phyloP scores from a whole-genome alignment of 2,888 invertebrate species.

The Ochropleura leucogaster region DNA sequence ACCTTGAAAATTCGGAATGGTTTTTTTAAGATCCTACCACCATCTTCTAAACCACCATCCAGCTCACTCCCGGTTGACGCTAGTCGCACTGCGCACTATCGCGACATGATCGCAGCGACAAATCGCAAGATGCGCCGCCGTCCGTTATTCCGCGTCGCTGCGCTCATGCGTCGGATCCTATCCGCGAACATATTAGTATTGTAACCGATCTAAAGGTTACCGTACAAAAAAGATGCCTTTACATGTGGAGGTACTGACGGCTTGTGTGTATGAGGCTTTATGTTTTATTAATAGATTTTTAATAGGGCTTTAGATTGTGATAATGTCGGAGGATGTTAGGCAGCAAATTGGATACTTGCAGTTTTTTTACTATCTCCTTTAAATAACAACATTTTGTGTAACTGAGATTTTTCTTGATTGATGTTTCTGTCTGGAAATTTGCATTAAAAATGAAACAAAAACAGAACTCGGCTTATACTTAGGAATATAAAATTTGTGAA shows the following conservation, averaged over 20 bases:
- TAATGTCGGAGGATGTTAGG: slow-evolving; percentile 9
- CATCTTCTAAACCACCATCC: slow-evolving; percentile 61
- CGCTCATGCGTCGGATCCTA: slow-evolving; percentile 69
- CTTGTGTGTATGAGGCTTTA: slow-evolving; percentile 48
- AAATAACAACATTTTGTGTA: background rate
- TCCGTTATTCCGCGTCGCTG: slow-evolving; percentile 76
- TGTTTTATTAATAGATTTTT: slow-evolving; percentile 46
- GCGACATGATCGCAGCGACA: slow-evolving; percentile 80
- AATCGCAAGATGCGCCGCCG: slow-evolving; percentile 77
- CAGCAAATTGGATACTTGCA: background rate
- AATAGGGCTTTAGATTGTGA: slow-evolving; percentile 24
- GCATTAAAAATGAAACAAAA: background rate
- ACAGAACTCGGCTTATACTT: background rate
- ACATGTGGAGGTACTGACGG: slow-evolving; percentile 56
- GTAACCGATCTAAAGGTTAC: slow-evolving; percentile 70
- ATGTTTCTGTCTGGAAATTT: background rate
- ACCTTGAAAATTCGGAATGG: too few relatives aligned
- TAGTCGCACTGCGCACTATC: slow-evolving; percentile 74
- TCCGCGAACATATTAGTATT: slow-evolving; percentile 71
- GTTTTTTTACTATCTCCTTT: background rate
- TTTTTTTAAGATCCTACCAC: slow-evolving; percentile 27
- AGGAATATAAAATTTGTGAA: background rate
- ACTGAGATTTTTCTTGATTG: background rate
- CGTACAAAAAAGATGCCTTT: slow-evolving; percentile 59
- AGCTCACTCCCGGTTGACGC: slow-evolving; percentile 68